Conservation (phyloP, 2,888 invertebrate genomes). For the Agriopis marginaria region DNA sequence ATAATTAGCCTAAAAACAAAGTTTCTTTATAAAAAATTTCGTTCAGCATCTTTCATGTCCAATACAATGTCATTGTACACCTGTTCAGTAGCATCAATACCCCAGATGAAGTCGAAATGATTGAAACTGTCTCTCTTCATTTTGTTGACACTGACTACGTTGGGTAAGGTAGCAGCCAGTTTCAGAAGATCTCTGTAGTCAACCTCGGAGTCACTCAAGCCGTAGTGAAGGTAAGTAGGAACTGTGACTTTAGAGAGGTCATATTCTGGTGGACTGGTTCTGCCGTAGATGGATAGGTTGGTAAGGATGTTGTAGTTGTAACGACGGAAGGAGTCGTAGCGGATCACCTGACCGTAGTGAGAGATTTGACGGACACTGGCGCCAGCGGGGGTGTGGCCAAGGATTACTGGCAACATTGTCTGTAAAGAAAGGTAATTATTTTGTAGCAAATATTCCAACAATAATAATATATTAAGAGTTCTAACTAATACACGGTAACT, state of each 20-base stretch:
- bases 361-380: slow-evolving; percentile 62
- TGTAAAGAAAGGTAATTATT: slow-evolving; percentile 36
- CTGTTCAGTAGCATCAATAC: slow-evolving; percentile 47
- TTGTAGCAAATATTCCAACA: not conserved
- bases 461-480: not conserved
- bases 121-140: slow-evolving; percentile 53
- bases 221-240: slow-evolving; percentile 61
- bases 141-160: slow-evolving; percentile 45
- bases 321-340: slow-evolving; percentile 57
- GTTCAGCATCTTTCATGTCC: slow-evolving; percentile 55
- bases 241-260: slow-evolving; percentile 54
- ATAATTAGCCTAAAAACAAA: not conserved
- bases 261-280: slow-evolving; percentile 57
- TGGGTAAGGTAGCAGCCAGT: slow-evolving; percentile 51
- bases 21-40: slow-evolving; percentile 38
- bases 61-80: slow-evolving; percentile 54
- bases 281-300: slow-evolving; percentile 59
- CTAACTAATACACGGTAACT: no score
- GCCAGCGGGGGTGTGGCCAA: slow-evolving; percentile 66
- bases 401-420: slow-evolving; percentile 64
- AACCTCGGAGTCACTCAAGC: slow-evolving; percentile 50
- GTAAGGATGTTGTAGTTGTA: slow-evolving; percentile 53
- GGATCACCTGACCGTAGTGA: slow-evolving; percentile 65
- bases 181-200: slow-evolving; percentile 53
- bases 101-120: slow-evolving; percentile 68